Evolutionary conservation across 2,797 vertebrate genomes (phyloP).

Genomic region (Tachyglossus aculeatus): DNA sequence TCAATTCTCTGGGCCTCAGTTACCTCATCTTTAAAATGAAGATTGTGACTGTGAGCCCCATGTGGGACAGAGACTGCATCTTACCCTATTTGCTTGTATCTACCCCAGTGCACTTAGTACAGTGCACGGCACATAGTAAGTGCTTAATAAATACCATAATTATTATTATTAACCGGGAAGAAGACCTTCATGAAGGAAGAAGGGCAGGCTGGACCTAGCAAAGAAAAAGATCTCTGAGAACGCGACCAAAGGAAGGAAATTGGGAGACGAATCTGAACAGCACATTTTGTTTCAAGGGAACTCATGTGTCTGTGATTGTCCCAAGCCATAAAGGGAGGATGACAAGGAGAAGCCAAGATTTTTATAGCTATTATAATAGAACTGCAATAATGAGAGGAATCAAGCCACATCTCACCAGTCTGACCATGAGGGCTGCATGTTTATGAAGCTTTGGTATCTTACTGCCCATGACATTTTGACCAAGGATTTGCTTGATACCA

Average conservation of each 20-base stretch:
- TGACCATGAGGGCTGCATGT: conserved; percentile 22
- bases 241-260: not conserved
- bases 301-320: conserved; percentile 62
- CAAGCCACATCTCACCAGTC: conserved; percentile 37
- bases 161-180: too few species aligned
- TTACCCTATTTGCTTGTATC: too few species aligned
- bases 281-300: conserved; percentile 24
- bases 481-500: too few species aligned
- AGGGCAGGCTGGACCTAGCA: not conserved
- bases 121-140: too few species aligned
- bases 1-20: too few species aligned
- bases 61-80: too few species aligned
- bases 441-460: conserved; percentile 46
- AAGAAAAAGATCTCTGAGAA: not conserved
- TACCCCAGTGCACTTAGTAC: too few species aligned
- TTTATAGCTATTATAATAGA: conserved; percentile 44
- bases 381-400: conserved; percentile 45
- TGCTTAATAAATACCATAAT: too few species aligned
- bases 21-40: too few species aligned
- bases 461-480: not conserved
- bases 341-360: conserved; percentile 51
- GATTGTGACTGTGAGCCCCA: too few species aligned
- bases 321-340: conserved; percentile 45
- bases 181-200: too few species aligned
- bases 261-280: conserved; percentile 63